These are phyloP conservation scores for Oceanodroma tethys DNA, from an alignment of 2,113 vertebrate species.

Conservation along the genomic window DNA sequence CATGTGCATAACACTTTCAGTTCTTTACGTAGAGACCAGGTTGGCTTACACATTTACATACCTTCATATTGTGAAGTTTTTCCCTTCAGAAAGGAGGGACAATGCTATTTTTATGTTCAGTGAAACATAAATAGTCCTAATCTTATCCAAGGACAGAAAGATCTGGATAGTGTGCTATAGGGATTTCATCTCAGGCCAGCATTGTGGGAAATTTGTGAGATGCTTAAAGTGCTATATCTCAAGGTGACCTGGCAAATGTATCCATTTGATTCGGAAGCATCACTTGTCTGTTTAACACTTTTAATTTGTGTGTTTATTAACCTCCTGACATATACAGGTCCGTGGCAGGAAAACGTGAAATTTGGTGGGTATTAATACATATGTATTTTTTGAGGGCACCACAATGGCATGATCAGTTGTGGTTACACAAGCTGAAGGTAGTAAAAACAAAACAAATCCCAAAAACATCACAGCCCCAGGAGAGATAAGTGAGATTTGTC, in stretches of 20 bases:
- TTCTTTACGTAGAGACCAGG: not conserved
- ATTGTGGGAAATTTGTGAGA: constrained; percentile 35
- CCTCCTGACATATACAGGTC: not conserved
- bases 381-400: not conserved
- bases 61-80: not conserved
- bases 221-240: constrained; percentile 35
- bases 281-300: constrained; percentile 3
- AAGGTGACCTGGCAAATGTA: constrained; percentile 48
- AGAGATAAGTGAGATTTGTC: constrained; percentile 31
- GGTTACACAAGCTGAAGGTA: not conserved
- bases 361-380: not conserved
- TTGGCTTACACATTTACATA: not conserved
- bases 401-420: not conserved
- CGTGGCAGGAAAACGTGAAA: not conserved
- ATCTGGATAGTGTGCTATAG: not conserved
- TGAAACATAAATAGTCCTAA: constrained; percentile 21
- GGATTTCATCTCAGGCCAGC: constrained; percentile 13
- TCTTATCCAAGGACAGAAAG: not conserved
- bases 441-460: not conserved
- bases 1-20: not conserved
- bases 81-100: not conserved
- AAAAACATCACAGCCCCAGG: not conserved
- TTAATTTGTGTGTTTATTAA: constrained; percentile 60
- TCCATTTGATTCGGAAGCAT: constrained; percentile 23
- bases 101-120: constrained; percentile 11